Evolutionary conservation across 2,888 invertebrate genomes (phyloP).

Genomic region (Stramonita haemastoma): DNA sequence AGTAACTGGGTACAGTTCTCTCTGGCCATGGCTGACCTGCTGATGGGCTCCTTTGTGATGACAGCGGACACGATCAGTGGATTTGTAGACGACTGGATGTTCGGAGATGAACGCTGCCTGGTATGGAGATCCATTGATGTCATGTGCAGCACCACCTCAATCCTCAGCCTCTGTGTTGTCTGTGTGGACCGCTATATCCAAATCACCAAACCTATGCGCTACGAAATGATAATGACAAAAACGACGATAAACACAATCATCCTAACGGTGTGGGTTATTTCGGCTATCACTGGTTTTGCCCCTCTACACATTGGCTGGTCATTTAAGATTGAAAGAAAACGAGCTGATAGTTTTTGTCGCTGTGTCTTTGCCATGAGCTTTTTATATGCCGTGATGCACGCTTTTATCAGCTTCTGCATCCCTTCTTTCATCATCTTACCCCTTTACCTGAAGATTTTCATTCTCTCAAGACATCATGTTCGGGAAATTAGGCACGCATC

Average conservation of each 20-base stretch:
- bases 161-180: slow-evolving; percentile 98
- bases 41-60: slow-evolving; percentile 98
- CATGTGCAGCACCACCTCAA: slow-evolving; percentile 99
- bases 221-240: slow-evolving; percentile 82
- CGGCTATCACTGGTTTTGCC: slow-evolving; percentile 95
- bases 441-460: slow-evolving; percentile 93
- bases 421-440: slow-evolving; percentile 99
- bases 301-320: slow-evolving; percentile 82
- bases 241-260: slow-evolving; percentile 83
- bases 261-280: slow-evolving; percentile 93
- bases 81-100: slow-evolving; percentile 97
- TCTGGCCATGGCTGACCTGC: slow-evolving; percentile 96
- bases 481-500: not conserved
- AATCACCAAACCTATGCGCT: slow-evolving; percentile 78
- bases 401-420: slow-evolving; percentile 97
- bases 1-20: slow-evolving; percentile 86
- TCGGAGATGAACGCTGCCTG: slow-evolving; percentile 96
- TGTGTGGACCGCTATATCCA: slow-evolving; percentile 94
- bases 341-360: slow-evolving; percentile 38
- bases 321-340: not conserved
- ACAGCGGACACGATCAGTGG: slow-evolving; percentile 98
- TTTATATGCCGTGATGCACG: slow-evolving; percentile 96
- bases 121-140: slow-evolving; percentile 99
- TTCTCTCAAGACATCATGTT: slow-evolving; percentile 84
- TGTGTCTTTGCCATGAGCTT: slow-evolving; percentile 97